A percentile compares a stretch with the other conserved stretches of the same genome.
Conservation (phyloP, 2,888 invertebrate genomes). For the Cyclophora punctaria region DNA sequence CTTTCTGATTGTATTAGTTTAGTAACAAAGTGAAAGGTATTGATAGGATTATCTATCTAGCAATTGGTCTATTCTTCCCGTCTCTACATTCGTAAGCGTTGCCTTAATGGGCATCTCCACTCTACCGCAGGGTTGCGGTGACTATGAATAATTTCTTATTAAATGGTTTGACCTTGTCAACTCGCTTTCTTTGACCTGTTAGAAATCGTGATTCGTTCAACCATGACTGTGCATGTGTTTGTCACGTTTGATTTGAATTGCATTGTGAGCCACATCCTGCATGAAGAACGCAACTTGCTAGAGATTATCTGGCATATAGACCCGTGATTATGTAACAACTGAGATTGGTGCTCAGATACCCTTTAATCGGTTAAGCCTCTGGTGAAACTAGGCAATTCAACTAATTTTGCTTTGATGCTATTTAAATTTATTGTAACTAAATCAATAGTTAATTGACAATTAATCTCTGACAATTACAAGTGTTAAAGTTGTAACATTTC, state of each 20-base stretch:
- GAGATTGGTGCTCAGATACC: no score
- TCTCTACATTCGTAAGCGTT: slow-evolving; percentile 17
- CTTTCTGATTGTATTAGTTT: slow-evolving; percentile 46
- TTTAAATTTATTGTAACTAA: no score
- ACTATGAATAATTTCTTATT: slow-evolving; percentile 34
- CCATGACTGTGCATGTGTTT: slow-evolving; percentile 27
- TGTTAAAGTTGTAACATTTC: no score
- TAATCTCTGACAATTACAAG: no score
- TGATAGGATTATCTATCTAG: slow-evolving; percentile 9
- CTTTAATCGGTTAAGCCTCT: no score
- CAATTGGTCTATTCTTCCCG: slow-evolving; percentile 12
- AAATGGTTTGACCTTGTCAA: slow-evolving; percentile 33
- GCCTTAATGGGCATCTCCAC: slow-evolving; percentile 17
- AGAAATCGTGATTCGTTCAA: slow-evolving; percentile 43
- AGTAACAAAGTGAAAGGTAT: slow-evolving; percentile 46
- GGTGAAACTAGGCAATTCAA: no score
- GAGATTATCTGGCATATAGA: slow-evolving; percentile 1
- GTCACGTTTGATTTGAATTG: slow-evolving; percentile 26
- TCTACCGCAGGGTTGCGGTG: slow-evolving; percentile 27
- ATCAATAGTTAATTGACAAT: no score
- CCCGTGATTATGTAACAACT: slow-evolving; percentile 3
- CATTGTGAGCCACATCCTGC: background rate
- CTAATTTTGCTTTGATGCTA: no score
- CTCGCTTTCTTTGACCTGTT: slow-evolving; percentile 59
- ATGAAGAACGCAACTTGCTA: slow-evolving; percentile 9